Conservation (phyloP, 2,888 invertebrate species). For the Leptinotarsa peninsularis region DNA sequence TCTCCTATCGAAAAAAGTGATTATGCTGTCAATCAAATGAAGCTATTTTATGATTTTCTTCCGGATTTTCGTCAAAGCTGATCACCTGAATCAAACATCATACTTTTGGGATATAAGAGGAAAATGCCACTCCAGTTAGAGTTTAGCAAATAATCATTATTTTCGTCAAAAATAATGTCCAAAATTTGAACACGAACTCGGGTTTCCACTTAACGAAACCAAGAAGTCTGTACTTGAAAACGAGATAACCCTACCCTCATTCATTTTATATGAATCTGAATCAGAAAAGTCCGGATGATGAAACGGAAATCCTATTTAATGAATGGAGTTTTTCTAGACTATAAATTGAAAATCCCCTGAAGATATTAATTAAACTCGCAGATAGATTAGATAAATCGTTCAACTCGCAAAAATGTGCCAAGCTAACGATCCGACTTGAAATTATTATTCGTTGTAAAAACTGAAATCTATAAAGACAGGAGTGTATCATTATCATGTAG, state of each 20-base stretch:
- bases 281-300: background rate
- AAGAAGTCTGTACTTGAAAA: background rate
- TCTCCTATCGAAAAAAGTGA: no score
- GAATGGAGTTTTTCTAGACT: constrained; percentile 3
- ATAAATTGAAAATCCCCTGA: constrained; percentile 21
- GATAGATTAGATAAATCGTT: background rate
- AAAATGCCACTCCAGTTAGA: no score
- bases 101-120: no score
- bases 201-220: background rate
- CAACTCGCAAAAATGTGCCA: background rate
- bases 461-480: background rate
- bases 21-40: no score
- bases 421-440: background rate
- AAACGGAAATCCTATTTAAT: constrained; percentile 8
- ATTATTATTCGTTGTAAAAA: background rate
- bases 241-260: background rate
- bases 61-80: no score
- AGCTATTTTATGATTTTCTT: no score
- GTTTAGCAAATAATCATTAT: no score
- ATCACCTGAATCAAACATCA: no score
- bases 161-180: no score
- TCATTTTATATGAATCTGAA: constrained; percentile 1
- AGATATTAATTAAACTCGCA: constrained; percentile 18
- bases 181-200: no score
- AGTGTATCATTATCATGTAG: no score